Conservation (phyloP, 1,140 invertebrate genomes). For the Cecropterus lyciades region DNA sequence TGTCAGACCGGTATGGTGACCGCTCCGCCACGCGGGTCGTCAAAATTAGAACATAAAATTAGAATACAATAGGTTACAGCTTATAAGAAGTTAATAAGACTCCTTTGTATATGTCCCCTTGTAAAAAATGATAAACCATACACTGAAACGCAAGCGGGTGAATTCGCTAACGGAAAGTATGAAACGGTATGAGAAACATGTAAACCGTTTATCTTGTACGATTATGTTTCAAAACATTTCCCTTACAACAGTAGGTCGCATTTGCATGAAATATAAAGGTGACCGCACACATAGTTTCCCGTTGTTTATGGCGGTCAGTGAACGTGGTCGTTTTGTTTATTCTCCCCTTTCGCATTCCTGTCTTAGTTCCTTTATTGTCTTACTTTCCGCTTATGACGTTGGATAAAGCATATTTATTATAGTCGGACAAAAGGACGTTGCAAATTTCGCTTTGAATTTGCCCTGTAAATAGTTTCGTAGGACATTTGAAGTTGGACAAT, state of each 20-base stretch:
- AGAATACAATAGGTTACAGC: too few species aligned
- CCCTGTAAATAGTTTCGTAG: constrained; percentile 29
- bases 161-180: not conserved
- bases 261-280: constrained; percentile 84
- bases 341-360: constrained; percentile 73
- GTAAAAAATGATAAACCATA: not conserved
- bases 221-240: constrained; percentile 62
- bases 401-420: constrained; percentile 70
- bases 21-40: too few species aligned
- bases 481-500: constrained; percentile 24
- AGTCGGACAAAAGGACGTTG: constrained; percentile 56
- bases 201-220: constrained; percentile 58
- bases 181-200: constrained; percentile 38
- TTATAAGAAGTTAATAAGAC: too few species aligned
- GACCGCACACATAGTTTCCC: constrained; percentile 75
- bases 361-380: constrained; percentile 79
- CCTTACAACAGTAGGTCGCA: constrained; percentile 49
- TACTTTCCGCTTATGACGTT: constrained; percentile 76
- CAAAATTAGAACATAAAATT: too few species aligned
- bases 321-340: constrained; percentile 57
- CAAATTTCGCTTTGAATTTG: constrained; percentile 44
- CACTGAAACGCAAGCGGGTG: not conserved
- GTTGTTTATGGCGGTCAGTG: constrained; percentile 80
- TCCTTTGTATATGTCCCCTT: too few species aligned
- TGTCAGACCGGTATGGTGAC: too few species aligned